Evolutionary conservation across 2,113 vertebrate genomes (phyloP).

Genomic region (Eclectus roratus): DNA sequence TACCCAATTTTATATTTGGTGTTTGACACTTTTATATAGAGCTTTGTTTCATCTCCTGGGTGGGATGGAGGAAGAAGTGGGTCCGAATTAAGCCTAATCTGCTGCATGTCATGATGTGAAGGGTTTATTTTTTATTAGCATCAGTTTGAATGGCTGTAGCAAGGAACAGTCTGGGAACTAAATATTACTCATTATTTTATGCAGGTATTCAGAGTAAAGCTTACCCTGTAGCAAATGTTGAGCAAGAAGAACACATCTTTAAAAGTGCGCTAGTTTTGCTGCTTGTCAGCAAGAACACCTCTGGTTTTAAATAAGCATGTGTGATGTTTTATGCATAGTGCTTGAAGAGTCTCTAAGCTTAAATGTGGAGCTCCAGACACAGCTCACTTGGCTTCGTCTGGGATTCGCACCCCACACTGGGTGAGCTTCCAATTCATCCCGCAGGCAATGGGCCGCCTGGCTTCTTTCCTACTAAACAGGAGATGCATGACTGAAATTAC

Average conservation of each 20-base stretch:
- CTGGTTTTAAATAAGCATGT: not conserved
- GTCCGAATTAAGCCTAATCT: not conserved
- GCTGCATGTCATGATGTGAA: not conserved
- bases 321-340: not conserved
- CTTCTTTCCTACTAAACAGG: not conserved
- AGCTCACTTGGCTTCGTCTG: not conserved
- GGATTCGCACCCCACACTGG: not conserved
- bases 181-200: not conserved
- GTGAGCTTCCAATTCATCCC: not conserved
- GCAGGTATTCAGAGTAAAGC: not conserved
- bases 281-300: not conserved
- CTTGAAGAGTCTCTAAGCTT: not conserved
- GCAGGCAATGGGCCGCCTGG: fast-evolving
- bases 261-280: not conserved
- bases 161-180: not conserved
- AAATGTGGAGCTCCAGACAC: not conserved
- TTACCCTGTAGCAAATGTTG: not conserved
- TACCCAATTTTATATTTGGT: not conserved
- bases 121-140: not conserved
- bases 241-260: not conserved
- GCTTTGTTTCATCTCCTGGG: not conserved
- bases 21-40: not conserved
- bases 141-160: not conserved
- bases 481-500: not conserved
- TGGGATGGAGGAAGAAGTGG: not conserved